Percentiles rank a stretch among this genome's conserved stretches.
Evolutionary conservation across 2,113 vertebrate species (phyloP).

Genomic region (Percina caprodes): DNA sequence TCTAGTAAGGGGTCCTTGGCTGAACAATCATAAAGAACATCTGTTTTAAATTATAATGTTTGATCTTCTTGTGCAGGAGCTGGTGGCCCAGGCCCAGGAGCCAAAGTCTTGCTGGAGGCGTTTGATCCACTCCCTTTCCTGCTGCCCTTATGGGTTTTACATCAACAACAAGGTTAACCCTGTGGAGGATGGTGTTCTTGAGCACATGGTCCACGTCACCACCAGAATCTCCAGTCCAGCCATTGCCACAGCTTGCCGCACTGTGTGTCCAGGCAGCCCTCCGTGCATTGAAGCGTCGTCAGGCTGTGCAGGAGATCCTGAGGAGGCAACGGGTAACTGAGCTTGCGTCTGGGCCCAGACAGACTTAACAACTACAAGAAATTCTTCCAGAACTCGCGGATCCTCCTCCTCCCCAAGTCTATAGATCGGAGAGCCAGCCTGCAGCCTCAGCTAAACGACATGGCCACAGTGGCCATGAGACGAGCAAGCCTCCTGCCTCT

Average conservation of each 20-base stretch:
- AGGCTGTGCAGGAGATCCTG: slow-evolving; percentile 91
- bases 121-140: slow-evolving; percentile 72
- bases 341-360: slow-evolving; percentile 74
- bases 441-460: slow-evolving; percentile 70
- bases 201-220: slow-evolving; percentile 94
- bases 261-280: slow-evolving; percentile 88
- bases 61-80: slow-evolving; percentile 71
- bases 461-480: slow-evolving; percentile 79
- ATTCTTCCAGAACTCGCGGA: slow-evolving; percentile 85
- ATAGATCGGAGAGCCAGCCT: slow-evolving; percentile 85
- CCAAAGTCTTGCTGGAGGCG: slow-evolving; percentile 87
- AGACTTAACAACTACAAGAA: slow-evolving; percentile 80
- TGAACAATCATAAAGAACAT: no score
- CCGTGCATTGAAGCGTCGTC: slow-evolving; percentile 90
- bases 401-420: slow-evolving; percentile 77
- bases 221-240: slow-evolving; percentile 89
- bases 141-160: slow-evolving; percentile 79
- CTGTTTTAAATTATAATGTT: neutral
- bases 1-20: no score
- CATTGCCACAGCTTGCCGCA: slow-evolving; percentile 88
- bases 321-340: slow-evolving; percentile 77
- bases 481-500: slow-evolving; percentile 89
- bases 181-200: slow-evolving; percentile 88
- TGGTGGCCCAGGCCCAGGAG: slow-evolving; percentile 79
- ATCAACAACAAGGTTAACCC: slow-evolving; percentile 80